These are phyloP conservation scores for Hirudo medicinalis DNA, from an alignment of 1,140 invertebrate genomes.

Conservation along the genomic window DNA sequence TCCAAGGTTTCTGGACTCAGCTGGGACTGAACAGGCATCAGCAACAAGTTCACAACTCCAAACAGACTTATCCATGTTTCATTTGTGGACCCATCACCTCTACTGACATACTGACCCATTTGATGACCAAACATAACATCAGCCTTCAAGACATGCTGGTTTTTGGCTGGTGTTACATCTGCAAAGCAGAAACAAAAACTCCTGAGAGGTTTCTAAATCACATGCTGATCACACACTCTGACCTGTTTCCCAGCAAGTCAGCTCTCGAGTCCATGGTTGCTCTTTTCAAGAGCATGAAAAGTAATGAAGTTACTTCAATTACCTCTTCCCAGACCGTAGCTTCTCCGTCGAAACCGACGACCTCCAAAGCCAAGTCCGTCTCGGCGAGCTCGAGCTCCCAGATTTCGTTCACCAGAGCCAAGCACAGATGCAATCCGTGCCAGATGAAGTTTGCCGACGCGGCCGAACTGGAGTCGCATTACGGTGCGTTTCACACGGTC, in stretches of 20 bases:
- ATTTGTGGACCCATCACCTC: not conserved
- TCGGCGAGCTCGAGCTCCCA: not conserved
- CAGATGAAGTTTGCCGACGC: conserved; percentile 5
- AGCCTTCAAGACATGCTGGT: conserved; percentile 13
- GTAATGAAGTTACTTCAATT: not conserved
- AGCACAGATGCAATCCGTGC: conserved; percentile 12
- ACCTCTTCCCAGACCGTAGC: not conserved
- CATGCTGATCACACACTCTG: conserved; percentile 12
- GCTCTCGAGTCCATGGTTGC: too few species aligned
- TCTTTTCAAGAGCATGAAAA: conserved; percentile 2
- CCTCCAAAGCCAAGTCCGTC: not conserved
- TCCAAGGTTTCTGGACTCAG: conserved; percentile 12
- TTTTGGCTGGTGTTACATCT: conserved; percentile 10
- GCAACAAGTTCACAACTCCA: conserved; percentile 5
- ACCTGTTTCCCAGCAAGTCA: conserved; percentile 12
- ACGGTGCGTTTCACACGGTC: conserved; percentile 1
- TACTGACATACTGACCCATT: conserved; percentile 15
- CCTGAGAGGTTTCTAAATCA: conserved; percentile 10
- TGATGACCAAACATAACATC: conserved; percentile 11
- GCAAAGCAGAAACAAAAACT: conserved; percentile 3
- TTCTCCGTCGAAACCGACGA: not conserved
- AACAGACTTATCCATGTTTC: conserved; percentile 12
- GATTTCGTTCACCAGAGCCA: not conserved
- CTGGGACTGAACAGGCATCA: not conserved
- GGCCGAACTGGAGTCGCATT: conserved; percentile 2